Conservation (phyloP, 2,888 invertebrate species). For the Acleris literana region DNA sequence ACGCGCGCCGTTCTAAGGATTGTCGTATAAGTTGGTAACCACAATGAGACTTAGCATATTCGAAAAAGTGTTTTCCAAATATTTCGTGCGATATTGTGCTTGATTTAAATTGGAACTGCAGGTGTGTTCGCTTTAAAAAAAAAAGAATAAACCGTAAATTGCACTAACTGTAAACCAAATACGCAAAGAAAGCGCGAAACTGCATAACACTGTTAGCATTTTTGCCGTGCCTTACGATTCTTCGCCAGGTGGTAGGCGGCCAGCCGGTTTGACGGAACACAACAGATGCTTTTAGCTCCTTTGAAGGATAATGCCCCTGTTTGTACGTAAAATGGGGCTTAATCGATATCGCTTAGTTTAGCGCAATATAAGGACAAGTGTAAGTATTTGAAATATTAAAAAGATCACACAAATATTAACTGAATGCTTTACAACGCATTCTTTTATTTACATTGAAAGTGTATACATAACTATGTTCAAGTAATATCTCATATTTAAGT, state of each 20-base stretch:
- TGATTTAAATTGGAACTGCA: conserved; percentile 16
- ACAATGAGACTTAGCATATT: conserved; percentile 38
- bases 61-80: conserved; percentile 18
- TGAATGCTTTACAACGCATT: no score
- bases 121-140: neutral
- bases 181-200: conserved; percentile 1
- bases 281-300: conserved; percentile 32
- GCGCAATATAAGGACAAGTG: no score
- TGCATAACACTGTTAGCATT: conserved; percentile 16
- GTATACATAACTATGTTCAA: no score
- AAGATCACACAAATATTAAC: neutral
- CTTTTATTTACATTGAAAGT: no score
- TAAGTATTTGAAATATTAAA: neutral
- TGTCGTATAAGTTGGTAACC: conserved; percentile 41
- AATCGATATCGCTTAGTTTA: conserved; percentile 11
- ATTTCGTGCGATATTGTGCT: conserved; percentile 12
- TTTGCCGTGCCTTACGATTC: conserved; percentile 18
- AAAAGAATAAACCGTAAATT: neutral
- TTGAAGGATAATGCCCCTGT: conserved; percentile 31
- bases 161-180: neutral
- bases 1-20: conserved; percentile 42
- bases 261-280: conserved; percentile 28
- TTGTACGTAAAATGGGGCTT: conserved; percentile 15
- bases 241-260: conserved; percentile 30
- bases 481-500: no score